Evolutionary conservation across 1,140 invertebrate species (phyloP), one percentile per base, ranked within the genome.

Genomic region (Dendrolimus punctatus): DNA sequence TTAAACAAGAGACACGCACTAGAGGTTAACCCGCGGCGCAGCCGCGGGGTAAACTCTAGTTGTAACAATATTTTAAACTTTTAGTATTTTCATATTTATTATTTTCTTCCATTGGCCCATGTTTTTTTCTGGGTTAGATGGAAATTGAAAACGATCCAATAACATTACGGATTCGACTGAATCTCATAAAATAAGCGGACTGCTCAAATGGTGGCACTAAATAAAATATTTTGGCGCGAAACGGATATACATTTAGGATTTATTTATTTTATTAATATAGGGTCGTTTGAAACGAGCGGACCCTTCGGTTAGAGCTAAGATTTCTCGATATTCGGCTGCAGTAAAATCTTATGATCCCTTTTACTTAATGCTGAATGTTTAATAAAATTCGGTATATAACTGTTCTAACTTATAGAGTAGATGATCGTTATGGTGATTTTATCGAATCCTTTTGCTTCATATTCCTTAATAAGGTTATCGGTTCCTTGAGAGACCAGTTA

Each of bases 81-180:
- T 2, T 23, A 2, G 3, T 23, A 23, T 23, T 23, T 23, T 23
- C 23, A 23, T 23, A 23, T 23, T 23, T 23, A 23, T 23, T 23
- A 23, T 23, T 23, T 23, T 23, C 23, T 23, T 23, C 23, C 23
- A 23, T 23, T 3, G 23, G 23, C 23, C 23, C 23, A 23, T 23
- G 3, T 23, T 23, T 23, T 23, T 23, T 23, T 3, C 58, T 61
- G 63, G 60, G 62, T 56, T 49, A 49, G 52, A 51, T 62, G 73
- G 73, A 76, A 76, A 76, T 76, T 76, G 71, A 76, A 76, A 71
- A 66, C 68, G 68, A 73, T 76, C 62, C 61, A 71, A 73, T 71
- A 61, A 65, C 64, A 76, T 76, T 71, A 71, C 62, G 70, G 68
- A 73, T 76, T 71, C 68, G 63, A 68, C 64, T 51, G 60, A 63